Evolutionary conservation across 2,797 vertebrate genomes (phyloP).

Genomic region (Melanotaenia pygmaea): DNA sequence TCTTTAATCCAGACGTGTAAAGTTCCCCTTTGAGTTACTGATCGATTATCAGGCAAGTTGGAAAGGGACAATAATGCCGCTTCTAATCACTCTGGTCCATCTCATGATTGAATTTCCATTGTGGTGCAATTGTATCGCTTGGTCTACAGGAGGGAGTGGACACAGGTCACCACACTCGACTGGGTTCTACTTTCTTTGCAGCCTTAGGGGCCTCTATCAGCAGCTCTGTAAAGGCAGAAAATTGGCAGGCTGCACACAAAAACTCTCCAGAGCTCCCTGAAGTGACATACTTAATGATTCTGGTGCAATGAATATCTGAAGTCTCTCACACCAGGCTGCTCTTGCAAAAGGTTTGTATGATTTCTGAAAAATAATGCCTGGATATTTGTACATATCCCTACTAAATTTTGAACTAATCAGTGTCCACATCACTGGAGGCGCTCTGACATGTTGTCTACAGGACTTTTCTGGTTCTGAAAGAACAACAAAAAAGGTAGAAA

Average conservation of each 20-base stretch:
- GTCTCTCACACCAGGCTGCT: slow-evolving; percentile 2
- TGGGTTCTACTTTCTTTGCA: slow-evolving; percentile 70
- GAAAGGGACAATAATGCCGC: slow-evolving; percentile 41
- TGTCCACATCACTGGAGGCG: too few relatives aligned
- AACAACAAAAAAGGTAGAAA: too few relatives aligned
- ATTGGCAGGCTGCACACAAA: slow-evolving; percentile 55
- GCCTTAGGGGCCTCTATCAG: slow-evolving; percentile 56
- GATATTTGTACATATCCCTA: too few relatives aligned
- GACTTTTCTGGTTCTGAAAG: too few relatives aligned
- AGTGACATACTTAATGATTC: slow-evolving; percentile 35
- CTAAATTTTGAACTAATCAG: too few relatives aligned
- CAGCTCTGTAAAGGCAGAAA: slow-evolving; percentile 31
- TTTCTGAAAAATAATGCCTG: too few relatives aligned
- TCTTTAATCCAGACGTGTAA: slow-evolving; percentile 62
- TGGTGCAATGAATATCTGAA: slow-evolving; percentile 7
- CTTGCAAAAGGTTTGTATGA: too few relatives aligned
- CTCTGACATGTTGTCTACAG: too few relatives aligned
- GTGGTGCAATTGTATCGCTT: slow-evolving; percentile 75
- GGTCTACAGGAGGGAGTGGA: slow-evolving; percentile 60
- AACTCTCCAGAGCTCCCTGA: slow-evolving; percentile 33
- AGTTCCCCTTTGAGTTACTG: slow-evolving; percentile 36
- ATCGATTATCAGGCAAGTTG: slow-evolving; percentile 47
- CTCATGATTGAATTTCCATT: slow-evolving; percentile 85
- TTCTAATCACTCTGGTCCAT: slow-evolving; percentile 61
- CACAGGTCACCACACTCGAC: slow-evolving; percentile 67